Conservation (phyloP, 2,888 invertebrate genomes). For the Pollenia angustigena region DNA sequence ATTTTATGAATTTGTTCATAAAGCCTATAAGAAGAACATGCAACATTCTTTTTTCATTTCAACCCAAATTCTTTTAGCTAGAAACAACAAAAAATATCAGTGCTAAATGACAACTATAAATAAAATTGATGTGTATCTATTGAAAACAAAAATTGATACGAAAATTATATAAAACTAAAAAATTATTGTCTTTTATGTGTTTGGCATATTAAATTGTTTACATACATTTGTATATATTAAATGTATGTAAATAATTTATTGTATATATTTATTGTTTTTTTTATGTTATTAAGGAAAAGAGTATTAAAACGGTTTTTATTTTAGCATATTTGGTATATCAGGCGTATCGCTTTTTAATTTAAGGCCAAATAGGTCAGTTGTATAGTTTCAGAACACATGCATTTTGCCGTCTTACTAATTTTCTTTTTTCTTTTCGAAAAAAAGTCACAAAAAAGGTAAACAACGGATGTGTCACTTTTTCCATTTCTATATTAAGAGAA, state of each 20-base stretch:
- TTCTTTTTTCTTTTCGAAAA: not conserved
- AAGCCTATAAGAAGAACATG: conserved; percentile 28
- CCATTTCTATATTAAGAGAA: conserved; percentile 61
- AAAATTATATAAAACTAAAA: not conserved
- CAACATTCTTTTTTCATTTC: conserved; percentile 20
- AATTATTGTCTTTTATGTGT: conserved; percentile 36
- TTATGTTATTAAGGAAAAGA: not conserved
- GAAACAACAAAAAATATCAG: conserved; percentile 8
- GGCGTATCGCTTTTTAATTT: conserved; percentile 28
- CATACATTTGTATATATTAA: no score
- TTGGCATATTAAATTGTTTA: conserved; percentile 42
- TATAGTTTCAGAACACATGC: not conserved
- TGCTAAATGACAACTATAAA: conserved; percentile 28
- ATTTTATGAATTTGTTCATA: not conserved
- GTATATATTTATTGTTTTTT: not conserved
- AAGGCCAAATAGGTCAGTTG: conserved; percentile 57
- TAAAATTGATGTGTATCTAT: not conserved
- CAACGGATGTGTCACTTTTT: conserved; percentile 65
- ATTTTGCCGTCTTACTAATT: not conserved
- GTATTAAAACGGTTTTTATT: conserved; percentile 46
- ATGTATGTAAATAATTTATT: no score
- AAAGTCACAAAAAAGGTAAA: not conserved
- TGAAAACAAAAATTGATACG: no score
- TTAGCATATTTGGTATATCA: conserved; percentile 26
- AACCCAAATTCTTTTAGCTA: conserved; percentile 36